Evolutionary conservation across 2,888 invertebrate genomes (phyloP), one percentile per base, ranked within the genome.

Genomic region (Xylota sylvarum): DNA sequence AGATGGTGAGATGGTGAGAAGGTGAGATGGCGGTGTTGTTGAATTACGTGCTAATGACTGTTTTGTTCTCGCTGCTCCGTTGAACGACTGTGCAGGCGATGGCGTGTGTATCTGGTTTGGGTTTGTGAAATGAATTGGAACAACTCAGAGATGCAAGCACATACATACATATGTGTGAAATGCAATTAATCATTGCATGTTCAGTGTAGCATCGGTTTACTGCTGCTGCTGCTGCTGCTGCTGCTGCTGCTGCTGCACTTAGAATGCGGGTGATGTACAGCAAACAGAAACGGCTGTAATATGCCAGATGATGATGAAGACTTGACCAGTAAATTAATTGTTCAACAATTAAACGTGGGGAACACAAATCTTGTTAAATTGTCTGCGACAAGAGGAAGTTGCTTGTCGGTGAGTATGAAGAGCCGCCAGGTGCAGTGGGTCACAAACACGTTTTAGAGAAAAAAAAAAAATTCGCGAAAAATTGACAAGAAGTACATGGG

Each of bases 51-150:
- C 85, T 86, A 86, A 86, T 86, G 85, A 73, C 80, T 86, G 81
- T 86, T 86, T 81, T 86, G 85, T 86, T 86, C 73, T n/a, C 17
- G 60, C 32, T 37, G 55, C 50, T 69, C 35, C 12, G 43, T 19
- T 64, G 48, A 23, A 40, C 64, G 76, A 46, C 55, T 76, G 81
- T 76, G 82, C 81, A n/a, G n/a, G n/a, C n/a, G n/a, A n/a, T 69
- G 67, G 73, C 79, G 69, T 80, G 70, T 69, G 70, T 70, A 65
- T 73, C 76, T 86, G 85, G 80, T 77, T 86, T 70, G 79, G 76
- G 76, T 55, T 85, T 86, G 86, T 86, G 82, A 81, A 86, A 86
- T 82, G 86, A 82, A 86, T 82, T 86, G 86, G 86, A 86, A 81
- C 86, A 43, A 52, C 37, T 46, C 46, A 72, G 40, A 74, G 43